A percentile compares a stretch with the other conserved stretches of the same genome.
Conservation (phyloP, 2,113 vertebrate species). For the Rana temporaria region DNA sequence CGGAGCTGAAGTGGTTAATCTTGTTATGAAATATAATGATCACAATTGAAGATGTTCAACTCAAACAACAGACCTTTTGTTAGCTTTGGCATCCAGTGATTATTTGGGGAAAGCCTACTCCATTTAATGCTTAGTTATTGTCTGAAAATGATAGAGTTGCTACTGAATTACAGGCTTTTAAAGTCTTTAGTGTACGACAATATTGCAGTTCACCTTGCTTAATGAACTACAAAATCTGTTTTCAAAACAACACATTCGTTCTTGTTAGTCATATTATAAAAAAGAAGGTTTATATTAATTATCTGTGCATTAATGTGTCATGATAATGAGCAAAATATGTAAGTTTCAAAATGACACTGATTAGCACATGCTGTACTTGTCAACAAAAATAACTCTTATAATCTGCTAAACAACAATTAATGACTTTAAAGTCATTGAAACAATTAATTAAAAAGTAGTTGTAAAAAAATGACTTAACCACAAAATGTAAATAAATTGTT, state of each 20-base stretch:
- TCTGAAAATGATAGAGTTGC: too few species aligned
- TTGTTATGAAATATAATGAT: too few species aligned
- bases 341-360: constrained; percentile 26
- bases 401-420: constrained; percentile 12
- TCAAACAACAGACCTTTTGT: too few species aligned
- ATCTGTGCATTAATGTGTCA: background rate
- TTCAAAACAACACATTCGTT: background rate
- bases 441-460: background rate
- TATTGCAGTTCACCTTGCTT: too few species aligned
- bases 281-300: constrained; percentile 4
- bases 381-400: constrained; percentile 6
- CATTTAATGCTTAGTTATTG: too few species aligned
- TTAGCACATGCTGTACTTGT: constrained; percentile 36
- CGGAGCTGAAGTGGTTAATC: too few species aligned
- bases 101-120: too few species aligned
- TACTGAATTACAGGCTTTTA: too few species aligned
- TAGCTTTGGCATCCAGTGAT: too few species aligned
- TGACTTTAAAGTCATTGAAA: background rate
- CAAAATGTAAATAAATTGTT: constrained; percentile 20
- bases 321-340: background rate
- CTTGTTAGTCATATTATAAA: constrained; percentile 11
- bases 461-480: background rate
- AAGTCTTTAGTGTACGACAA: too few species aligned
- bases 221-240: too few species aligned
- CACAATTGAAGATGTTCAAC: too few species aligned